Percentiles rank a stretch among this genome's conserved stretches.
These are phyloP conservation scores for Polyergus mexicanus DNA, from an alignment of 1,140 invertebrate genomes.

Conservation along the genomic window DNA sequence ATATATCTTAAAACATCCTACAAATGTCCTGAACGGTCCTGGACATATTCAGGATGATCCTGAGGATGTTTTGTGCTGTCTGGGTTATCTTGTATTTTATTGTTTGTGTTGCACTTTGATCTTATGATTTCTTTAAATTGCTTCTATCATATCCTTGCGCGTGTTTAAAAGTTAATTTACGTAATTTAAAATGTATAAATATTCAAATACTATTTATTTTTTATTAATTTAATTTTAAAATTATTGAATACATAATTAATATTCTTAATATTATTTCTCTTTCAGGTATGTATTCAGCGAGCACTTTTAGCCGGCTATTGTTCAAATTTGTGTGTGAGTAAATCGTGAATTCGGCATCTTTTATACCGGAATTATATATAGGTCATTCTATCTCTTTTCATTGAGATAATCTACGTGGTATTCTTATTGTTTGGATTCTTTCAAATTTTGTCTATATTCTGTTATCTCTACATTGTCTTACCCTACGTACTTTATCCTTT, in stretches of 20 bases:
- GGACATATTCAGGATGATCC: no score
- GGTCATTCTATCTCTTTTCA: background rate
- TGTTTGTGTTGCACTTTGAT: background rate
- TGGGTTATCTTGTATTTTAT: slow-evolving; percentile 27
- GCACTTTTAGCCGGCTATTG: background rate
- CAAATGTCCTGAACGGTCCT: no score
- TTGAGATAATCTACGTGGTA: slow-evolving; percentile 33
- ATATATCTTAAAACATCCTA: no score
- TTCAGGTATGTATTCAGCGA: slow-evolving; percentile 64
- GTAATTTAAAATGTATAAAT: background rate
- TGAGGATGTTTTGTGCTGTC: no score
- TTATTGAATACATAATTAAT: background rate
- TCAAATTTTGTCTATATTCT: slow-evolving; percentile 29
- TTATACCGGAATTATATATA: background rate
- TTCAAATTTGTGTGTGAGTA: slow-evolving; percentile 49
- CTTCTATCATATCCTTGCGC: background rate
- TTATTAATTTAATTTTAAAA: background rate
- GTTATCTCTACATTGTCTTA: slow-evolving; percentile 64
- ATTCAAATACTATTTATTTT: background rate
- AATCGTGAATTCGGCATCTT: background rate
- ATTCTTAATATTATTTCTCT: slow-evolving; percentile 20
- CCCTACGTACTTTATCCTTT: background rate
- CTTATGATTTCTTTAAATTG: background rate
- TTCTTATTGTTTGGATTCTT: background rate
- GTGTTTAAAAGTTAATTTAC: background rate